Percentiles rank a stretch among this genome's conserved stretches.
These are phyloP conservation scores for Orchesella flavescens DNA, from an alignment of 2,888 invertebrate species.

Conservation along the genomic window DNA sequence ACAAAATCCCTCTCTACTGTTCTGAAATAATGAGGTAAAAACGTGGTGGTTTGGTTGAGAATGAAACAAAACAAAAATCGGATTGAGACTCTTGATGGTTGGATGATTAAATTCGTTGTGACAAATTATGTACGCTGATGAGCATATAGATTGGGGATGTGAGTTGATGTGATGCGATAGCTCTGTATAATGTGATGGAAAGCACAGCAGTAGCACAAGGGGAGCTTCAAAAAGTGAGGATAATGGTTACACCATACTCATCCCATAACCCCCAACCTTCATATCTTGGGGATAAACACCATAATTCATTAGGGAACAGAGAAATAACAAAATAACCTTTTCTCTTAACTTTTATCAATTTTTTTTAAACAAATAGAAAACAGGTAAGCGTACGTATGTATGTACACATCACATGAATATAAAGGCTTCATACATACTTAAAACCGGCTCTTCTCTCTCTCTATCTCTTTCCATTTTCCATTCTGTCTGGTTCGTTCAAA, in stretches of 20 bases:
- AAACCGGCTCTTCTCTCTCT: slow-evolving; percentile 42
- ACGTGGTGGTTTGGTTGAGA: neutral
- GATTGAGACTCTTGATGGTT: slow-evolving; percentile 69
- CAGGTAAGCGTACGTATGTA: slow-evolving; percentile 35
- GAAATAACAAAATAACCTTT: neutral
- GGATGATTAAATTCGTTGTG: slow-evolving; percentile 72
- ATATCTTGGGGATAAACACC: no score
- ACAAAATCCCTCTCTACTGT: neutral
- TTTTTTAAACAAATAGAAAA: slow-evolving; percentile 19
- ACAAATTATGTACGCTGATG: slow-evolving; percentile 72
- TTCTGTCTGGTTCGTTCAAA: slow-evolving; percentile 26
- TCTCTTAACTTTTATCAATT: slow-evolving; percentile 45
- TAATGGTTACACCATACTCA: slow-evolving; percentile 58
- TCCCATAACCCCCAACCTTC: slow-evolving; percentile 21
- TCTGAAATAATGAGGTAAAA: slow-evolving; percentile 33
- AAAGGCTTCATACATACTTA: slow-evolving; percentile 49
- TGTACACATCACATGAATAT: neutral
- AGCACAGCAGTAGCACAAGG: slow-evolving; percentile 62
- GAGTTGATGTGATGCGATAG: slow-evolving; percentile 43
- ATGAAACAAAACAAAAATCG: slow-evolving; percentile 63
- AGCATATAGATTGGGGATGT: slow-evolving; percentile 69
- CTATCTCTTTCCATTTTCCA: slow-evolving; percentile 7
- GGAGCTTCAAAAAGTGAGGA: slow-evolving; percentile 56
- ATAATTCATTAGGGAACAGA: no score
- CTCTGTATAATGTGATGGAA: slow-evolving; percentile 60